phyloP scores from a whole-genome alignment of 35 echinoderm and acorn worm genomes.

The Lytechinus variegatus region DNA sequence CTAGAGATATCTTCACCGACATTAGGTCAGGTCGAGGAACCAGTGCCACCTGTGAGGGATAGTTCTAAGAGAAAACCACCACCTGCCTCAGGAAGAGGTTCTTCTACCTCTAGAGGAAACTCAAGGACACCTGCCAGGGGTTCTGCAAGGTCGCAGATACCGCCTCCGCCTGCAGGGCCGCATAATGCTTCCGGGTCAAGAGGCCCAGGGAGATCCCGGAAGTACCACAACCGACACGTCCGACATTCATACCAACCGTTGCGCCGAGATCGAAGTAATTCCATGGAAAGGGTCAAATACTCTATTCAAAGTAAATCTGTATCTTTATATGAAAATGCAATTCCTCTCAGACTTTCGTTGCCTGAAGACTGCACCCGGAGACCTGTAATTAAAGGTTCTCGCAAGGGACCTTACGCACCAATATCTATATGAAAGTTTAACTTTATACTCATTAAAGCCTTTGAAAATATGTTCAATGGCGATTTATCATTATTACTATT shows the following conservation, averaged over 20 bases:
- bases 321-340: conserved; percentile 69
- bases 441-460: too few relatives aligned
- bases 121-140: background rate
- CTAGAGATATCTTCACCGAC: conserved; percentile 45
- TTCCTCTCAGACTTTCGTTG: conserved; percentile 56
- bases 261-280: conserved; percentile 31
- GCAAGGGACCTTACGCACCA: conserved; percentile 41
- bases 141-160: background rate
- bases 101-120: background rate
- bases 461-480: too few relatives aligned
- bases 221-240: background rate
- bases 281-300: background rate
- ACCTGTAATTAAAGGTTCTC: background rate
- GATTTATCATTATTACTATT: too few relatives aligned
- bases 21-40: conserved; percentile 27
- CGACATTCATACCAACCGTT: conserved; percentile 66
- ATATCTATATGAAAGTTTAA: conserved; percentile 43
- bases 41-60: conserved; percentile 33
- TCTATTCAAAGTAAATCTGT: conserved; percentile 33
- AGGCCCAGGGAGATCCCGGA: background rate
- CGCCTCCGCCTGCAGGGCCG: background rate
- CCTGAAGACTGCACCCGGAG: conserved; percentile 19
- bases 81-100: background rate
- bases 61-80: background rate
- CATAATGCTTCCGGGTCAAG: background rate